Percentiles rank a stretch among this genome's conserved stretches.
These are phyloP conservation scores for Nipponia nippon DNA, from an alignment of 2,113 vertebrate species.

Conservation along the genomic window DNA sequence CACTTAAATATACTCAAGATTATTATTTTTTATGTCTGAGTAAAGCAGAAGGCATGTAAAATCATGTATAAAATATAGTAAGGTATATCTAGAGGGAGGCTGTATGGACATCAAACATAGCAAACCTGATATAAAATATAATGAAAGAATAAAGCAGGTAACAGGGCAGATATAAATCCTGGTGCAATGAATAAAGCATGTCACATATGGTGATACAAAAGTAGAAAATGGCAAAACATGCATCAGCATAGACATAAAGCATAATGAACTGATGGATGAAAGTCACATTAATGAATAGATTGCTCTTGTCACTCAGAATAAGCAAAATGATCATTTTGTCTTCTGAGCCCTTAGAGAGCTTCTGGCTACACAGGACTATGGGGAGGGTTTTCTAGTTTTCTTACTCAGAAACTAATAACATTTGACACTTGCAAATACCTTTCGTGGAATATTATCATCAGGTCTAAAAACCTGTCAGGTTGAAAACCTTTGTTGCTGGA, in stretches of 20 bases:
- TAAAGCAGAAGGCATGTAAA: not conserved
- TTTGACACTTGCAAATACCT: not conserved
- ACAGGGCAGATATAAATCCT: constrained; percentile 29
- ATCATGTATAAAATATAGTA: not conserved
- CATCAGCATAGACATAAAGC: constrained; percentile 14
- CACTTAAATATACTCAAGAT: not conserved
- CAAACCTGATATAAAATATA: constrained; percentile 25
- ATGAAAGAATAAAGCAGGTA: constrained; percentile 24
- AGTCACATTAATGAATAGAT: not conserved
- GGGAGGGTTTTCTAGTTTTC: not conserved
- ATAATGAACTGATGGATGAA: constrained; percentile 21
- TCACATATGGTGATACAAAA: not conserved
- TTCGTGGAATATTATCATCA: not conserved
- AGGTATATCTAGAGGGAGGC: not conserved
- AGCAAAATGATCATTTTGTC: not conserved
- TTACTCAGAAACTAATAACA: not conserved
- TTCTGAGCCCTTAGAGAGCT: not conserved
- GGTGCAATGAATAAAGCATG: not conserved
- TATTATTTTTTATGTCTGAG: constrained; percentile 5
- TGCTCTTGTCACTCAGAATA: not conserved
- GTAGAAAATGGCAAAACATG: constrained; percentile 25
- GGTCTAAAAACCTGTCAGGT: not conserved
- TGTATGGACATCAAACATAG: not conserved
- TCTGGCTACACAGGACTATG: not conserved
- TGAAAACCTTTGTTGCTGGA: not conserved